Conservation (phyloP, 2,113 vertebrate genomes). For the Vimba vimba region DNA sequence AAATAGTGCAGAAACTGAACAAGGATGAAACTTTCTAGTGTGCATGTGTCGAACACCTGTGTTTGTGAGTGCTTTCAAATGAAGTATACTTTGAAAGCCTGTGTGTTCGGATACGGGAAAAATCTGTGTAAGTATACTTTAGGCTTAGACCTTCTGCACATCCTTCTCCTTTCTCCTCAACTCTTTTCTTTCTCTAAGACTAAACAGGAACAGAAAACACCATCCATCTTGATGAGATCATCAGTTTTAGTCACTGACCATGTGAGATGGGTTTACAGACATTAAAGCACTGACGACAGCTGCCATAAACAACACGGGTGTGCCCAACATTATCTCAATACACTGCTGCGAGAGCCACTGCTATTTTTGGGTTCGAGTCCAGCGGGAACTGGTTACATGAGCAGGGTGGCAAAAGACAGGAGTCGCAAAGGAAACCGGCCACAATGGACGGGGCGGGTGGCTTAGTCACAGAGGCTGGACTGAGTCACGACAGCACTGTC, state of each 20-base stretch:
- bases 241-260: slow-evolving; percentile 31
- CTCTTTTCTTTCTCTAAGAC: slow-evolving; percentile 1
- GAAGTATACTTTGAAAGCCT: too few species aligned
- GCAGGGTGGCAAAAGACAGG: slow-evolving; percentile 51
- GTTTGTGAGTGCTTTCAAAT: too few species aligned
- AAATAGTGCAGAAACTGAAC: too few species aligned
- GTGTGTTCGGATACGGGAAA: too few species aligned
- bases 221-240: slow-evolving; percentile 42
- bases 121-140: not conserved
- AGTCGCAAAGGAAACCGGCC: slow-evolving; percentile 45
- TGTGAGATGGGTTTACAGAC: slow-evolving; percentile 24
- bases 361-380: slow-evolving; percentile 46
- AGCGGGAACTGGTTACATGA: slow-evolving; percentile 47
- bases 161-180: not conserved
- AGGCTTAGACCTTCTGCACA: not conserved
- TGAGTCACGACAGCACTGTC: slow-evolving; percentile 43
- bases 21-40: too few species aligned
- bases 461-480: slow-evolving; percentile 38
- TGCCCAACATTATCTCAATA: slow-evolving; percentile 48
- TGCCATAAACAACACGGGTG: slow-evolving; percentile 51
- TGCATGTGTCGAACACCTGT: too few species aligned
- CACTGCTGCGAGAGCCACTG: slow-evolving; percentile 36
- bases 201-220: slow-evolving; percentile 30
- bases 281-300: slow-evolving; percentile 34
- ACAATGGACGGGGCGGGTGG: slow-evolving; percentile 48